Conservation (phyloP, 2,797 vertebrate species). For the Vipera ursinii region DNA sequence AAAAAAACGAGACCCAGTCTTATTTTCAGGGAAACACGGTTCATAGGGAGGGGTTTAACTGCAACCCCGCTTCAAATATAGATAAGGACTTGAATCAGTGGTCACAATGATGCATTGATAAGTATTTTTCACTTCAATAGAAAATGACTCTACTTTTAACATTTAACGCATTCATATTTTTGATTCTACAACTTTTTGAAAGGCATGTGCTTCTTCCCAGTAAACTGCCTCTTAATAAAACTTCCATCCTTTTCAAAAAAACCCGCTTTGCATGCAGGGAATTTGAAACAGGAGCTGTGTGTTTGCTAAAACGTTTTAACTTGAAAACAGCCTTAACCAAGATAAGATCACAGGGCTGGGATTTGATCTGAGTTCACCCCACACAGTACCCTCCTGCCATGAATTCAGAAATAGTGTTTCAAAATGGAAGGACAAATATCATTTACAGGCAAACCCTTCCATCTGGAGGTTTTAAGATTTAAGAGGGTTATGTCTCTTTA, state of each 20-base stretch:
- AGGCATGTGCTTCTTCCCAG: not conserved
- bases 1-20: too few species aligned
- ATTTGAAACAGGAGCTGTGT: not conserved
- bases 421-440: not conserved
- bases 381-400: not conserved
- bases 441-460: not conserved
- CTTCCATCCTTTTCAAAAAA: not conserved
- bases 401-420: not conserved
- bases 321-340: not conserved
- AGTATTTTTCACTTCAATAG: not conserved
- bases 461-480: not conserved
- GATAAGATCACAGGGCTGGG: not conserved
- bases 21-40: too few species aligned
- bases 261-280: not conserved
- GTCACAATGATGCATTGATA: not conserved
- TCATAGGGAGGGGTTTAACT: not conserved
- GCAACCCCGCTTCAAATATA: not conserved
- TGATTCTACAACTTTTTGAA: not conserved
- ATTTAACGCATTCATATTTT: not conserved
- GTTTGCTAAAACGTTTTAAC: not conserved
- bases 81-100: not conserved
- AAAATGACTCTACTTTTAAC: not conserved
- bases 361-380: not conserved
- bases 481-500: not conserved
- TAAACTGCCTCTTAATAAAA: not conserved